phyloP scores from a whole-genome alignment of 2,113 vertebrate species.

The Pluvianellus socialis region DNA sequence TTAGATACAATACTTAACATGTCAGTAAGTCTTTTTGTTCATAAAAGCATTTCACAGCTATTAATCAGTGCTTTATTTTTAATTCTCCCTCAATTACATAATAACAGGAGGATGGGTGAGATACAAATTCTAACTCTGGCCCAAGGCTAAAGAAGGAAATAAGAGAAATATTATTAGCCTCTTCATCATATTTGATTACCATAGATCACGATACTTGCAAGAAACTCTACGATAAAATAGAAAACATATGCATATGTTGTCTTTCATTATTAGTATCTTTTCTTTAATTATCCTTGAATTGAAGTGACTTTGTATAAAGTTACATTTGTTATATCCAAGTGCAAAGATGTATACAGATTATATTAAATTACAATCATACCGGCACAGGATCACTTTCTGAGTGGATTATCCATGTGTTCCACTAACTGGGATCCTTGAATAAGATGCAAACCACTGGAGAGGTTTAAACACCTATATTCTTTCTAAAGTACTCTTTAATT shows the following conservation, averaged over 20 bases:
- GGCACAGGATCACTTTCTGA: background rate
- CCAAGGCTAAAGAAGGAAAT: background rate
- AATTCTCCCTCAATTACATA: background rate
- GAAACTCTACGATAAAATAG: background rate
- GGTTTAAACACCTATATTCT: constrained; percentile 46
- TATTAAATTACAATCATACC: background rate
- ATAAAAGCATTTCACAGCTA: background rate
- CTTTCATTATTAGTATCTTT: background rate
- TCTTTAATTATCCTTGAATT: background rate
- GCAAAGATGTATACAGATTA: background rate
- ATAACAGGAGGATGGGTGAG: background rate
- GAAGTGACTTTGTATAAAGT: background rate
- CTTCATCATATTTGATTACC: background rate
- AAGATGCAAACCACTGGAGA: constrained; percentile 38
- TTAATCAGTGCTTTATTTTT: background rate
- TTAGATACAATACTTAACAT: background rate
- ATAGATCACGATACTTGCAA: background rate
- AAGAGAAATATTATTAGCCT: background rate
- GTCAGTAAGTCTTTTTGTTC: background rate
- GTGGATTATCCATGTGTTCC: constrained; percentile 23
- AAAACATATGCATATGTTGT: background rate
- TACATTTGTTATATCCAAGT: background rate
- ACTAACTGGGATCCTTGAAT: constrained; percentile 38
- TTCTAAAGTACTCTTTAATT: constrained; percentile 62
- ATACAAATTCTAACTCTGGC: background rate